Evolutionary conservation across 92 coral and sea anemone species (phyloP).

Genomic region (Blastomussa wellsi): DNA sequence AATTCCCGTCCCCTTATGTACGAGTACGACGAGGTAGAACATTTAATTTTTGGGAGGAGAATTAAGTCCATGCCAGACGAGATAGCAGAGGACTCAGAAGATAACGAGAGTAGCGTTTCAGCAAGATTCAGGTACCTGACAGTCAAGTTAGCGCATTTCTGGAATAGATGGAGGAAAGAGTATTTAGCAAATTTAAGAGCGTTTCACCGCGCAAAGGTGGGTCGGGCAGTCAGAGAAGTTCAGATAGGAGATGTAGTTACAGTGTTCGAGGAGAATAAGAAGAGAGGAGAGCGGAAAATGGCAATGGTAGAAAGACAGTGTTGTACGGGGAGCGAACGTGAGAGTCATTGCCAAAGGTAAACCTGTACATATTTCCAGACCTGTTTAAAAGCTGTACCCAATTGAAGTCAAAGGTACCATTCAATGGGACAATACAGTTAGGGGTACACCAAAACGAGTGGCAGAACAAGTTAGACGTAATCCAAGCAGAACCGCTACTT

Average conservation of each 20-base stretch:
- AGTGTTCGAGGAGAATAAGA: conserved; percentile 31
- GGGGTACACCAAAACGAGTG: neutral
- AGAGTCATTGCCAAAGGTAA: conserved; percentile 24
- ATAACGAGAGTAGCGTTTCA: conserved; percentile 1
- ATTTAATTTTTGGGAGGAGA: conserved; percentile 40
- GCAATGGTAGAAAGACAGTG: conserved; percentile 31
- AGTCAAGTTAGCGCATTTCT: conserved; percentile 38
- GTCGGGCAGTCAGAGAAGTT: neutral
- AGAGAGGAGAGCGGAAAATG: conserved; percentile 11
- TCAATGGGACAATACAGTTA: neutral
- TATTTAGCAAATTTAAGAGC: conserved; percentile 30
- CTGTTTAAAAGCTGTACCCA: conserved; percentile 23
- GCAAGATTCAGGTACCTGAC: conserved; percentile 41
- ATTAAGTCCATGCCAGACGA: conserved; percentile 32
- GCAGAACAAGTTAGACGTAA: neutral
- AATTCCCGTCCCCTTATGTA: conserved; percentile 59
- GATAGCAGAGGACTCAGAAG: conserved; percentile 12
- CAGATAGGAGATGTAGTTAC: conserved; percentile 36
- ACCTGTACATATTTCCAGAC: conserved; percentile 22
- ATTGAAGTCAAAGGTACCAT: conserved; percentile 10
- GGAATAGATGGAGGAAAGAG: conserved; percentile 51
- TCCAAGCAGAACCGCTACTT: neutral
- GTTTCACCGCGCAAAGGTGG: conserved; percentile 4
- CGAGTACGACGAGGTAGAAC: conserved; percentile 35
- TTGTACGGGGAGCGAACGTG: conserved; percentile 23